Base-by-base conservation (phyloP, 2,113 vertebrate species). In the Salvator merianae region DNA sequence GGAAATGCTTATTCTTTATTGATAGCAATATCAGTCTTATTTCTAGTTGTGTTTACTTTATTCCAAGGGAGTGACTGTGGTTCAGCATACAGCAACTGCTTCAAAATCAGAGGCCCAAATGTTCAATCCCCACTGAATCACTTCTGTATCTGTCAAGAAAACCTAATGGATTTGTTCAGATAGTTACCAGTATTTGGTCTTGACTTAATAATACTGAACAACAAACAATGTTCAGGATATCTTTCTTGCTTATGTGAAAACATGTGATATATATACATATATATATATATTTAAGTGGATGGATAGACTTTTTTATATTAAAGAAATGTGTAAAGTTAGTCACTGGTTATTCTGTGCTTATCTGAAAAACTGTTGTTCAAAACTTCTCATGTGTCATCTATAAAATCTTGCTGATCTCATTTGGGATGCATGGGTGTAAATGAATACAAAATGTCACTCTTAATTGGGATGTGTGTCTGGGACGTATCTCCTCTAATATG, bases 391-490 rank as follows among this genome's bases (percentile, higher is more conserved):
- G 55, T 85, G 72, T 91, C 30, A 66, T 9, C 47, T 81, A 62
- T 28, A 78, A 66, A 70, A 76, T 89, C 79, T 88, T 73, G 0
- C 0, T 85, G 43, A 82, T 68, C 36, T 90, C 80, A 20, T 76
- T 9, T 89, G 69, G 14, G 38, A 92, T 87, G n/a, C 83, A 81
- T 89, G 77, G 43, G 81, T 88, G 88, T 85, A 81, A 90, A 53
- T 90, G 83, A 90, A 90, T 81, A 87, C 77, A 87, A 84, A 55
- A 40, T 92, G 86, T 88, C 62, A 40, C 55, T 22, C 36, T 87
- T 90, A 90, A 91, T 78, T 92, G 88, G 66, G 55, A 83, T 89
- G 86, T 66, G 62, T 71, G 66, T 83, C 88, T 88, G 89, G 87
- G 88, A 80, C 32, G 78, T 74, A 74, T 88, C 91, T 92, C 81